These are phyloP conservation scores for Vulpes lagopus DNA, from an alignment of 2,113 vertebrate genomes.

Conservation along the genomic window DNA sequence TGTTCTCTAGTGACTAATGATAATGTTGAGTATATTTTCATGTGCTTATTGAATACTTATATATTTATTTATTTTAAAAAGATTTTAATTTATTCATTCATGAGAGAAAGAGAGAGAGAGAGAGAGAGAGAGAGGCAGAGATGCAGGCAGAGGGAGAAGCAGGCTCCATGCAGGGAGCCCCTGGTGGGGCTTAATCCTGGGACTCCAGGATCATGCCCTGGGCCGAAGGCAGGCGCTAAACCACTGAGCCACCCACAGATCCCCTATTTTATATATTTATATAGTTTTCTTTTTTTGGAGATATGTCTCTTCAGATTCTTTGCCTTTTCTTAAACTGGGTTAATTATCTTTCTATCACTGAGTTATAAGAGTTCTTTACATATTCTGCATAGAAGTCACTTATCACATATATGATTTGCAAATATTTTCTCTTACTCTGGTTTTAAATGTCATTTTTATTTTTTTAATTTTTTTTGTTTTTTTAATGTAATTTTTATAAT, in stretches of 20 bases:
- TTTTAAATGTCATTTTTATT: neutral
- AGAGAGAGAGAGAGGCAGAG: too few relatives aligned
- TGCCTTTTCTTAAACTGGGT: neutral
- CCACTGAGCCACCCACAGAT: too few relatives aligned
- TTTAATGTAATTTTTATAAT: neutral
- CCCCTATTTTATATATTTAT: too few relatives aligned
- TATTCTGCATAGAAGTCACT: neutral
- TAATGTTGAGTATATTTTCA: neutral
- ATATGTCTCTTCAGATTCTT: neutral
- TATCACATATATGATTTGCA: neutral
- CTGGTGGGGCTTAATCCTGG: too few relatives aligned
- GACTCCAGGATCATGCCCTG: too few relatives aligned
- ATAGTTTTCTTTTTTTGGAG: neutral
- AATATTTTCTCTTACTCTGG: too few relatives aligned
- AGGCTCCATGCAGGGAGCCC: too few relatives aligned
- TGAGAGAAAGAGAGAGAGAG: too few relatives aligned
- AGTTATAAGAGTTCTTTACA: neutral
- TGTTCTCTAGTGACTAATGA: neutral
- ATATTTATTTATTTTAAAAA: neutral
- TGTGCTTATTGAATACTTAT: neutral
- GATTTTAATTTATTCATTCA: too few relatives aligned
- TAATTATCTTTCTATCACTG: neutral
- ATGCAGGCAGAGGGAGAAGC: too few relatives aligned
- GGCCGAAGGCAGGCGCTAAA: too few relatives aligned
- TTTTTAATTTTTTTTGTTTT: neutral